Evolutionary conservation across 2,888 invertebrate species (phyloP).

Genomic region (Leptinotarsa tumamoca): DNA sequence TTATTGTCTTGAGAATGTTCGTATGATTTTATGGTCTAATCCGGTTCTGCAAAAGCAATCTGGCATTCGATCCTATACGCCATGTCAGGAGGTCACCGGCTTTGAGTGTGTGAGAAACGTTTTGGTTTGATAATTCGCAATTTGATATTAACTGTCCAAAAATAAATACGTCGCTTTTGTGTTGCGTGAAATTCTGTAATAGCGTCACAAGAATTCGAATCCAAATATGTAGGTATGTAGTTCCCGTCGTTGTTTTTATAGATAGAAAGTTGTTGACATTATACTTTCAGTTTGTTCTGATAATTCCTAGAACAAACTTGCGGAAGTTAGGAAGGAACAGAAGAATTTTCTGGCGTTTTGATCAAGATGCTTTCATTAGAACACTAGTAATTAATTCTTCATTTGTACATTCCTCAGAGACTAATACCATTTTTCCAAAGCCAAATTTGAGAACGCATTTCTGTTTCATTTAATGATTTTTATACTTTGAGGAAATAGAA

Average conservation of each 20-base stretch:
- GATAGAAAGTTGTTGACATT: conserved; percentile 20
- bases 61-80: conserved; percentile 1
- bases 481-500: too few species aligned
- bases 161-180: neutral
- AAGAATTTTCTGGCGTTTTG: neutral
- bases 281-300: conserved; percentile 19
- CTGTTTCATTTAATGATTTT: too few species aligned
- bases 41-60: neutral
- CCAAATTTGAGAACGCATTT: too few species aligned
- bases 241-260: neutral
- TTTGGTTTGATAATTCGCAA: neutral
- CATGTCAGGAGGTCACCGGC: neutral
- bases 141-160: neutral
- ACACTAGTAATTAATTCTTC: too few species aligned
- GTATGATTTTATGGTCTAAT: neutral
- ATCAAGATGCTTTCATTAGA: too few species aligned
- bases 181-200: neutral
- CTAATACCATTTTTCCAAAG: too few species aligned
- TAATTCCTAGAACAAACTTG: conserved; percentile 5
- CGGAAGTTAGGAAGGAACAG: neutral
- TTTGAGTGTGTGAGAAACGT: neutral
- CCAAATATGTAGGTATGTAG: conserved; percentile 19
- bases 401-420: too few species aligned
- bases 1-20: too few species aligned
- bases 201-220: neutral